Evolutionary conservation across 1,140 invertebrate genomes (phyloP).

Genomic region (Chlorops oryzae): DNA sequence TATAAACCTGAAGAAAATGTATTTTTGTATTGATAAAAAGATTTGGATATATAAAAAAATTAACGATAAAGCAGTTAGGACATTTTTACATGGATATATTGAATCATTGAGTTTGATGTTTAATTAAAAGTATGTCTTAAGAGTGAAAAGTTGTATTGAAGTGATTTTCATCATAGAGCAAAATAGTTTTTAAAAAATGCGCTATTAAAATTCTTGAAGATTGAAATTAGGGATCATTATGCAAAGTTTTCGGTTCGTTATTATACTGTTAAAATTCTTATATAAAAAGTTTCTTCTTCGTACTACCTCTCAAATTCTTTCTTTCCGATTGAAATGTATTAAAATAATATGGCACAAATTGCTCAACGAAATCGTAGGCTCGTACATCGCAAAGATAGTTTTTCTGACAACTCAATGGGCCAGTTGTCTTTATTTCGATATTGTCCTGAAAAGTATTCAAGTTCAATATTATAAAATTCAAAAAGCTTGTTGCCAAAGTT

Average conservation of each 20-base stretch:
- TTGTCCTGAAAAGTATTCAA: constrained; percentile 11
- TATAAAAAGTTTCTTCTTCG: too few species aligned
- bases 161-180: too few species aligned
- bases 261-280: too few species aligned
- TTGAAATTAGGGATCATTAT: too few species aligned
- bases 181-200: too few species aligned
- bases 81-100: too few species aligned
- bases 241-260: too few species aligned
- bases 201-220: too few species aligned
- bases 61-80: background rate
- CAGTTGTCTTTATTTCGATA: constrained; percentile 14
- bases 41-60: background rate
- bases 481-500: constrained; percentile 17
- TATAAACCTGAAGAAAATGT: constrained; percentile 12
- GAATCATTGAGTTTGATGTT: too few species aligned
- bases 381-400: constrained; percentile 28
- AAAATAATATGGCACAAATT: constrained; percentile 23
- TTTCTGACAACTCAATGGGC: constrained; percentile 23
- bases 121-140: too few species aligned
- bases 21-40: background rate
- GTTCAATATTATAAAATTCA: background rate
- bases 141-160: too few species aligned
- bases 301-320: constrained; percentile 10
- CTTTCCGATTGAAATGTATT: constrained; percentile 25
- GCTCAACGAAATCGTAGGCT: constrained; percentile 30